phyloP scores from a whole-genome alignment of 2,797 vertebrate species.

The Triplophysa yarkandensis region DNA sequence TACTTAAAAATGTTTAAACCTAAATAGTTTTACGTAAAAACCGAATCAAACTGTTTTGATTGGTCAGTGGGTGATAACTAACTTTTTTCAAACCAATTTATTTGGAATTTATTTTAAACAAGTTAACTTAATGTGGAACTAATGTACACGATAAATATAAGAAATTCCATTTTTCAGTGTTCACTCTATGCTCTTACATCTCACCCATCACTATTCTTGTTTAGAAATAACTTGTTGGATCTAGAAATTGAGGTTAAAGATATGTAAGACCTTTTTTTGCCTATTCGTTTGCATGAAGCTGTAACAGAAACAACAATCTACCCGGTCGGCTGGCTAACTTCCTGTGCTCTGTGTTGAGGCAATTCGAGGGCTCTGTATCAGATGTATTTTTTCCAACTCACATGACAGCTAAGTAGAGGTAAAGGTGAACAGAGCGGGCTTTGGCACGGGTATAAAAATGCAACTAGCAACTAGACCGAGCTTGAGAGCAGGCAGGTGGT shows the following conservation, averaged over 20 bases:
- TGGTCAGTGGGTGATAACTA: too few species aligned
- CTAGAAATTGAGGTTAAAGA: background rate
- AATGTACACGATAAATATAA: too few species aligned
- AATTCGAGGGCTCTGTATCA: constrained; percentile 38
- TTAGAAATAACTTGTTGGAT: background rate
- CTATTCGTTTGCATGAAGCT: constrained; percentile 70
- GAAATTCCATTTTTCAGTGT: too few species aligned
- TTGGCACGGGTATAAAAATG: constrained; percentile 20
- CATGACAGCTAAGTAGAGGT: constrained; percentile 32
- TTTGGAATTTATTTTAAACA: too few species aligned
- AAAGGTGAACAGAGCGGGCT: constrained; percentile 29
- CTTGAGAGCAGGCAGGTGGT: constrained; percentile 20
- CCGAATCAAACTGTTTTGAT: too few species aligned
- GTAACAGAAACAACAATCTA: constrained; percentile 71
- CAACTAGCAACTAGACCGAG: constrained; percentile 6
- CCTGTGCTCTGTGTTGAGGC: constrained; percentile 49
- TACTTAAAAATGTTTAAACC: too few species aligned
- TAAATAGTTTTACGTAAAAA: too few species aligned
- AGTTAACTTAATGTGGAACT: too few species aligned
- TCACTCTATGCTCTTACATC: background rate
- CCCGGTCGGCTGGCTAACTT: constrained; percentile 61
- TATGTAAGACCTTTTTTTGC: constrained; percentile 62
- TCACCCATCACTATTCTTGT: background rate
- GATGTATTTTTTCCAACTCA: constrained; percentile 26
- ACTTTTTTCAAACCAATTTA: too few species aligned